A percentile compares a stretch with the other conserved stretches of the same genome.
Conservation (phyloP, 2,888 invertebrate species). For the Romanomermis culicivorax region DNA sequence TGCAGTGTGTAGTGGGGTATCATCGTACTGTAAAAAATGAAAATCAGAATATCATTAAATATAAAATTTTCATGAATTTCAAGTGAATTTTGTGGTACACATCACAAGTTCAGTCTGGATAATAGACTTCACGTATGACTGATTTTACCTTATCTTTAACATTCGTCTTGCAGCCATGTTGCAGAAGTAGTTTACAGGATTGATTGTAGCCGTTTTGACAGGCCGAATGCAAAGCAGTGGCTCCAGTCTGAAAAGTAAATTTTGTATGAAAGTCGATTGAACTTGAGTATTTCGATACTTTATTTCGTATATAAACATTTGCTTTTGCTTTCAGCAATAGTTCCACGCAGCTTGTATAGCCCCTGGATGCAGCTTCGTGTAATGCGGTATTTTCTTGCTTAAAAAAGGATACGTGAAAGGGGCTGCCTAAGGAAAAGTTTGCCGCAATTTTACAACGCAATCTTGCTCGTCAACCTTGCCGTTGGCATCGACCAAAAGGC, state of each 20-base stretch:
- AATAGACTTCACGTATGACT: too few species aligned
- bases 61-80: too few species aligned
- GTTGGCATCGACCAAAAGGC: conserved; percentile 45
- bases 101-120: too few species aligned
- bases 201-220: conserved; percentile 94
- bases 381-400: conserved; percentile 79
- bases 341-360: conserved; percentile 61
- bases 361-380: conserved; percentile 86
- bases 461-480: conserved; percentile 50
- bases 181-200: conserved; percentile 61
- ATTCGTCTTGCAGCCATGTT: conserved; percentile 66
- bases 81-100: too few species aligned
- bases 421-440: too few species aligned
- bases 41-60: too few species aligned
- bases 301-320: conserved; percentile 30
- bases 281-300: too few species aligned
- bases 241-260: conserved; percentile 46
- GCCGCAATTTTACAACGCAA: conserved; percentile 49
- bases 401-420: too few species aligned
- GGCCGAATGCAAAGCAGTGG: conserved; percentile 75
- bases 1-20: conserved; percentile 77
- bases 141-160: conserved; percentile 65
- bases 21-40: conserved; percentile 52
- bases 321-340: conserved; percentile 46
- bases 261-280: not conserved